Evolutionary conservation across 2,113 vertebrate genomes (phyloP).

Genomic region (Platysteira castanea): DNA sequence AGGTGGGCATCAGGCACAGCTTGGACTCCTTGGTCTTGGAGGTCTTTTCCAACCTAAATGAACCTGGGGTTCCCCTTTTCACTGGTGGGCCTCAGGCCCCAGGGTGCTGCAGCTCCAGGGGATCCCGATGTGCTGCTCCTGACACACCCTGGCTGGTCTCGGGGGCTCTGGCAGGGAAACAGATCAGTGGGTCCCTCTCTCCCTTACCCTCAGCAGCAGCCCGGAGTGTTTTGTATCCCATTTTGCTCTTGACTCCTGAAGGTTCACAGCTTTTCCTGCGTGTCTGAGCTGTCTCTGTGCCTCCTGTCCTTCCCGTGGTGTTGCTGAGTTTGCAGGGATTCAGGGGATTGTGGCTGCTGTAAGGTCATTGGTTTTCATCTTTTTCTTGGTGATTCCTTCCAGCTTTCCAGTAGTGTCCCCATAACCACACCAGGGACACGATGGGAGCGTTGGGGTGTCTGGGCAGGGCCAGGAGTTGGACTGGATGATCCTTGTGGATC

Average conservation of each 20-base stretch:
- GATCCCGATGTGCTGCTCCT: neutral
- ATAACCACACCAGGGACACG: accelerated
- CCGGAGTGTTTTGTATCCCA: accelerated
- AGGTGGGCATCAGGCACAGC: accelerated
- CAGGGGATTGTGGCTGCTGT: neutral
- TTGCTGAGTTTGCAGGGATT: neutral
- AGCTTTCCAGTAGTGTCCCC: neutral
- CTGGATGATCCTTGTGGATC: neutral
- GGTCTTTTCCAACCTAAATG: accelerated
- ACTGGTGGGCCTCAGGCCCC: neutral
- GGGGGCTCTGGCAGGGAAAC: neutral
- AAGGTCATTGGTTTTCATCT: neutral
- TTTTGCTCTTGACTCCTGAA: neutral
- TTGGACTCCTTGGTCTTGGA: accelerated
- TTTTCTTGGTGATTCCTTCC: neutral
- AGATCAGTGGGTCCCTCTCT: accelerated
- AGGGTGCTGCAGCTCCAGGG: neutral
- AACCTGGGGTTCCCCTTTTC: neutral
- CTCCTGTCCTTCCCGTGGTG: neutral
- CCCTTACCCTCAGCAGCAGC: neutral
- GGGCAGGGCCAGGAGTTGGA: neutral
- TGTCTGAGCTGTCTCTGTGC: neutral
- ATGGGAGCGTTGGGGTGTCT: neutral
- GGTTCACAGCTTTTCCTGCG: neutral
- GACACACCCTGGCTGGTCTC: neutral